These are phyloP conservation scores for Leucoma salicis DNA, from an alignment of 2,888 invertebrate species.

Conservation along the genomic window DNA sequence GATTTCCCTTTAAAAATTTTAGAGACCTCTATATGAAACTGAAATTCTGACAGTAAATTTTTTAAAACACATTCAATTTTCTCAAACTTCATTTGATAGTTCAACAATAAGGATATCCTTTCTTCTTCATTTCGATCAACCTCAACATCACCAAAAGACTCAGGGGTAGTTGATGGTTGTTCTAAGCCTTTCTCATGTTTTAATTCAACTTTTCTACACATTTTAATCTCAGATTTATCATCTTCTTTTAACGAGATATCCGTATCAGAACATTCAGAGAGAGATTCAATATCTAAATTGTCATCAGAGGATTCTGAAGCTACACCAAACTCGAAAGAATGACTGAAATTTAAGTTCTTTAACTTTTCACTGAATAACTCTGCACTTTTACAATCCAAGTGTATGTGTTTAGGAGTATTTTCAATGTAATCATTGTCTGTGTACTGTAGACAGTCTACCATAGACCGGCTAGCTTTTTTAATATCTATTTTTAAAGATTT, in stretches of 20 bases:
- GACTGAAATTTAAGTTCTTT: conserved; percentile 59
- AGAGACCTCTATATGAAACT: conserved; percentile 70
- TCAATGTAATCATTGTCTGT: conserved; percentile 44
- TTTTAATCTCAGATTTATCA: conserved; percentile 47
- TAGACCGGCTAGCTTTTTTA: conserved; percentile 58
- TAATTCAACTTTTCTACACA: conserved; percentile 62
- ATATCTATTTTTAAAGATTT: conserved; percentile 63
- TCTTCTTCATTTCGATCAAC: conserved; percentile 64
- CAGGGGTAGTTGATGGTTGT: conserved; percentile 53
- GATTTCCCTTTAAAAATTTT: conserved; percentile 60
- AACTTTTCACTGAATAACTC: conserved; percentile 58
- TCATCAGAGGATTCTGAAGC: conserved; percentile 54
- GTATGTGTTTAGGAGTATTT: conserved; percentile 69
- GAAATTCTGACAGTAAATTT: conserved; percentile 61
- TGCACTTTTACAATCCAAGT: conserved; percentile 53
- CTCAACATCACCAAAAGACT: conserved; percentile 69
- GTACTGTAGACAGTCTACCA: conserved; percentile 42
- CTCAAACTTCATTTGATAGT: conserved; percentile 62
- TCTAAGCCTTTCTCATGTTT: conserved; percentile 31
- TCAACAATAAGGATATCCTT: conserved; percentile 47
- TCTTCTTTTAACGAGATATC: conserved; percentile 47
- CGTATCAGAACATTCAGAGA: conserved; percentile 62
- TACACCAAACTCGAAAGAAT: conserved; percentile 61
- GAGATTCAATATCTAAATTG: conserved; percentile 54
- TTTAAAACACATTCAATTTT: conserved; percentile 58